Base-by-base conservation (phyloP, 2,113 vertebrate species). In the Halichoerus grypus region DNA sequence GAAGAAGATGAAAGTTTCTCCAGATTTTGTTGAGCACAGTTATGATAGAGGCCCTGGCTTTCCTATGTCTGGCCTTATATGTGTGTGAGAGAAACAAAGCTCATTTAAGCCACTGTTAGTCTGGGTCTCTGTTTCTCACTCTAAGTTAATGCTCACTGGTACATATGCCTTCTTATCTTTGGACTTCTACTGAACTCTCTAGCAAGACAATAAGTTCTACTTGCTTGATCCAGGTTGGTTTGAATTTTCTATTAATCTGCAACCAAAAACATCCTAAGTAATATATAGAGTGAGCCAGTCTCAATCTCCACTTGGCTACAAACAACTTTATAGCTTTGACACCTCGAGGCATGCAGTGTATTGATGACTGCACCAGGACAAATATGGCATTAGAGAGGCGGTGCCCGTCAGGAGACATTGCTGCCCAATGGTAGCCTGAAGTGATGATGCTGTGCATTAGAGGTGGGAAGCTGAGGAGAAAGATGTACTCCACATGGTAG, bases 221-320 rank as follows among this genome's bases (percentile, higher is more conserved):
- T 67, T 84, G 28, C 57, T 55, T 92, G 57, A 91, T 24, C 18
- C 76, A 93, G 55, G n/a, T 74, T 51, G 31, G 72, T 4, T 63
- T 79, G 55, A 80, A 33, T 91, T 82, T 97, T 89, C 72, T 86
- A 57, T 76, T 93, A 87, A 90, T 26, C 46, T 26, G 12, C 26
- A 69, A 65, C 49, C 74, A 83, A 51, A 85, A 94, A 57, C 51
- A 76, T 71, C 67, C n/a, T 39, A 91, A 19, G 4, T 63, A 49
- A 65, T 84, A 39, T 12, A 39, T 26, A 21, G 8, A 57, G 2
- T 65, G 16, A 88, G 26, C n/a, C 22, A 46, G 42, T 42, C 57
- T 71, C 14, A 26, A 53, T 33, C 3, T 11, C 3, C 26, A 76
- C 51, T 67, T 63, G 53, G 2, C 71, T 89, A 83, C 24, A 26